Percentiles rank a stretch among this genome's conserved stretches.
phyloP scores from a whole-genome alignment of 1,140 invertebrate species.

The Zaprionus taronus region DNA sequence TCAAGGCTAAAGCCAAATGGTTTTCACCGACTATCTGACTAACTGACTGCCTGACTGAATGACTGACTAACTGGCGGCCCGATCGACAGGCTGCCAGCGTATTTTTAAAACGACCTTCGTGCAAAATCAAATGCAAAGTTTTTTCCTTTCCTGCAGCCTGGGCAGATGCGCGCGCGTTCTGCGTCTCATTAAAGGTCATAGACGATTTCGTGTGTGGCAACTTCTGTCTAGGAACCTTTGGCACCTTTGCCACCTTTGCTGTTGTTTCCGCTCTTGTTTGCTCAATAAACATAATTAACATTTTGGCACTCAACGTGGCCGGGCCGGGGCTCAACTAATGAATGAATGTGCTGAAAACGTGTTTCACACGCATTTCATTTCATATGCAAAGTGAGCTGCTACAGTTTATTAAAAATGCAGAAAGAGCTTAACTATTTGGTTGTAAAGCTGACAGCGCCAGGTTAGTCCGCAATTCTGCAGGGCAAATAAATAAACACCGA shows the following conservation, averaged over 20 bases:
- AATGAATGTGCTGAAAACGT: conserved; percentile 66
- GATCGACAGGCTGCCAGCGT: conserved; percentile 53
- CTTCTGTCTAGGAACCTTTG: conserved; percentile 16
- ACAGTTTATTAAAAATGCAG: conserved; percentile 80
- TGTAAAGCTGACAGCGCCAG: conserved; percentile 54
- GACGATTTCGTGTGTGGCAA: conserved; percentile 56
- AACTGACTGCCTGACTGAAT: conserved; percentile 30
- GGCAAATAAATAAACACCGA: conserved; percentile 77
- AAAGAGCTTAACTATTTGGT: conserved; percentile 77
- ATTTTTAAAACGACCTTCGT: conserved; percentile 80
- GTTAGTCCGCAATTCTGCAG: conserved; percentile 63
- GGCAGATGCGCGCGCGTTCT: conserved; percentile 53
- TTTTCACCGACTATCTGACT: conserved; percentile 20
- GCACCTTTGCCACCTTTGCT: conserved; percentile 19
- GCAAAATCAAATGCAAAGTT: conserved; percentile 79
- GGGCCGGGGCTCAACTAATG: conserved; percentile 55
- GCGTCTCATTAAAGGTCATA: conserved; percentile 78
- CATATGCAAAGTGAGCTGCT: conserved; percentile 68
- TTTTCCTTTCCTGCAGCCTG: conserved; percentile 51
- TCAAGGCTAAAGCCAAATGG: conserved; percentile 70
- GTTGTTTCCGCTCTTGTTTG: conserved; percentile 53
- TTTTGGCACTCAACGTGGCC: conserved; percentile 75
- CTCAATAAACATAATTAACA: conserved; percentile 82
- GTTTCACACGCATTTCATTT: conserved; percentile 60
- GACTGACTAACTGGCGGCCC: conserved; percentile 23